Evolutionary conservation across 2,797 vertebrate species (phyloP), one percentile per base, ranked within the genome.

Genomic region (Amazonetta brasiliensis): DNA sequence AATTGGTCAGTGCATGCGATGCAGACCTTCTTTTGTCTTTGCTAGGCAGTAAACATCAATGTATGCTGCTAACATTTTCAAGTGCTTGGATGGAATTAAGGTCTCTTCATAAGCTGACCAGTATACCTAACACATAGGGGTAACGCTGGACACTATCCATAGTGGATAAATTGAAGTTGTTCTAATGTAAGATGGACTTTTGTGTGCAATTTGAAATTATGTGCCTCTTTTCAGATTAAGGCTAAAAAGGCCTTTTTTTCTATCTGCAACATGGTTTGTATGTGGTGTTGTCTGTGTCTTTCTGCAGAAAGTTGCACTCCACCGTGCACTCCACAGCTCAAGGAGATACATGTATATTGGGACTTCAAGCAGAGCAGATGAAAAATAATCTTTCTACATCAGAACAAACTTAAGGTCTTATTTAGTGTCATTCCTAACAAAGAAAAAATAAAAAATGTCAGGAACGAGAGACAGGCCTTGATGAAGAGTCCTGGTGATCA

Each of bases 61-160:
- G 14, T 68, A 30, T 71, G 50, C 25, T 46, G 17, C 71, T 73
- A 23, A 79, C 23, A 31, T 67, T 41, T 90, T 73, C 48, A 58
- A 52, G 11, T 43, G 16, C 15, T 6, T 71, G 25, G 58, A 17
- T 30, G 48, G 43, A 77, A n/a, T 43, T 33, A 82, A 44, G 35
- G 43, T 84, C 71, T 90, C 74, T 84, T 11, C 84, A 18, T 86
- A 71, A 78, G 48, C 52, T 74, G 83, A 88, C 75, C 87, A 90
- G 60, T 48, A 46, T 74, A 82, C 67, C 28, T 37, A 28, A 6
- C 7, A n/a, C 69, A 7, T 16, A 14, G 12, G 5, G 58, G 2
- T 75, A 83, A 46, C 0, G 2, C 55, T 86, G 35, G 54, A 7
- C 19, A 4, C 26, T 84, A 1, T 44, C 26, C 18, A 3, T 28